Evolutionary conservation across 1,140 invertebrate genomes (phyloP), one percentile per base, ranked within the genome.

Genomic region (Paraescarpia echinospica): DNA sequence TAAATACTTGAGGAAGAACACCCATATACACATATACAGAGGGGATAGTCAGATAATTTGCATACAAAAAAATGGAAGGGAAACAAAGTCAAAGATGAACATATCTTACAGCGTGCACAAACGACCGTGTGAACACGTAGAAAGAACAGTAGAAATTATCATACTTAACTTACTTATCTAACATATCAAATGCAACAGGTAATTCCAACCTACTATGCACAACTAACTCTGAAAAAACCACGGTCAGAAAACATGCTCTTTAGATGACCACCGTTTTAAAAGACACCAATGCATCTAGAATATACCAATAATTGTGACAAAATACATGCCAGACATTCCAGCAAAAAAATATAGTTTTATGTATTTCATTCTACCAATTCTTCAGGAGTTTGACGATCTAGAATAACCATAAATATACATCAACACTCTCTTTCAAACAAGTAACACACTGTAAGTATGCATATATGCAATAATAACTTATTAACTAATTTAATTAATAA

Each of bases 381-480:
- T 12, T 41, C 4, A 41, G 4, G 41, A 6, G 41, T 41, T 41
- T 41, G 4, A 41, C 12, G 41, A 41, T 41, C 12, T 6, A 41
- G 41, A 41, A 41, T 41, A 12, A 2, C 59, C 14, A 77, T 77
- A 31, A 12, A 77, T 22, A 77, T 77, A 77, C 59, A 77, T 2
- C 59, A 2, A 31, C 22, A 77, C 9, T 77, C 59, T 77, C 22
- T 77, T 77, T 77, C 22, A 77, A 77, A 18, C 59, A 77, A 27
- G 59, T 77, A 77, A 27, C 59, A 77, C 0, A 27, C 59, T 5
- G 59, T 77, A 77, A 31, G 27, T 77, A 77, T 77, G 59, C 59
- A 77, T 41, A 41, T 41, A 41, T 41, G 41, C 41, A 48, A 48
- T 92, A 31, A 91, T 51, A 93, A 6, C 91, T 33, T 91, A 34